These are phyloP conservation scores for Telmatochromis sp. DNA, from an alignment of 2,113 vertebrate genomes.

Conservation along the genomic window DNA sequence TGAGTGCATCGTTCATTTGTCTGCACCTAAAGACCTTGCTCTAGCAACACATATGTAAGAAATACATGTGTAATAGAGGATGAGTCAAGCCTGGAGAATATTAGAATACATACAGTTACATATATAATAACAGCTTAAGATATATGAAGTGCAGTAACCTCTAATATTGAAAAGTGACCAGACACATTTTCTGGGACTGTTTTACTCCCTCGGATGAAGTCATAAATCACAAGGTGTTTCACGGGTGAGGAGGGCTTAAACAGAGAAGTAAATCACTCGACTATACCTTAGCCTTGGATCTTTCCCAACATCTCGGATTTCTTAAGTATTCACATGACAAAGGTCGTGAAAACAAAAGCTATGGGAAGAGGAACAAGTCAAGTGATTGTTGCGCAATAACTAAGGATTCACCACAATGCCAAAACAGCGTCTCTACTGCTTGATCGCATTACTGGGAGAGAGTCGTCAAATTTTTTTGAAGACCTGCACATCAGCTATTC, in stretches of 20 bases:
- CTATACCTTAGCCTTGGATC: slow-evolving; percentile 17
- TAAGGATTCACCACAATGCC: neutral
- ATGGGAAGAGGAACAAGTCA: slow-evolving; percentile 29
- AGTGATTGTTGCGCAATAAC: slow-evolving; percentile 28
- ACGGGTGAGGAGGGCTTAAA: slow-evolving; percentile 13
- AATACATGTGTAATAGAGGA: neutral
- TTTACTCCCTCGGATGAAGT: neutral
- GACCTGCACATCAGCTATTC: neutral
- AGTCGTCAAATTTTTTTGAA: neutral
- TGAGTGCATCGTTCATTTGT: neutral
- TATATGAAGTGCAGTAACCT: neutral
- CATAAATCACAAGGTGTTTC: slow-evolving; percentile 35
- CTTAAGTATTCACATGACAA: slow-evolving; percentile 14
- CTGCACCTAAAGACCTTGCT: neutral
- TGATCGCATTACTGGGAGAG: neutral
- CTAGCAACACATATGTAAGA: neutral
- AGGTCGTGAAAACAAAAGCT: slow-evolving; percentile 45
- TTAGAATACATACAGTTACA: neutral
- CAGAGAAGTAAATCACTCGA: slow-evolving; percentile 42
- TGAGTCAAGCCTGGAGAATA: neutral
- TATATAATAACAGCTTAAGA: neutral
- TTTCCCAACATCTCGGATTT: slow-evolving; percentile 61
- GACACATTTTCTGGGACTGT: neutral
- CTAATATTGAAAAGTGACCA: neutral
- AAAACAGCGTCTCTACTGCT: neutral